Evolutionary conservation across 2,113 vertebrate species (phyloP).

Genomic region (Bos indicus): DNA sequence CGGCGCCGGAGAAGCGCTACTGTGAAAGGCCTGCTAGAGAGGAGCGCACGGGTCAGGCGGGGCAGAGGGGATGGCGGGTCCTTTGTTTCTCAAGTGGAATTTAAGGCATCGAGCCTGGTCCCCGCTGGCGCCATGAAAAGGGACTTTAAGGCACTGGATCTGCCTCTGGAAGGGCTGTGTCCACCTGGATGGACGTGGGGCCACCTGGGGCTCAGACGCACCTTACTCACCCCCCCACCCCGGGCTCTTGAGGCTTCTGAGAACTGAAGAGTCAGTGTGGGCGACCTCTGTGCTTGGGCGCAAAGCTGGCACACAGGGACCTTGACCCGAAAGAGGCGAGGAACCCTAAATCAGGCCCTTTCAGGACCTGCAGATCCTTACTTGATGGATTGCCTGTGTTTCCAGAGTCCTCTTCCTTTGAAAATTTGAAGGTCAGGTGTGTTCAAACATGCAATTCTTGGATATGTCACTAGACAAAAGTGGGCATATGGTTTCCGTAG

Average conservation of each 20-base stretch:
- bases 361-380: too few species aligned
- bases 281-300: too few species aligned
- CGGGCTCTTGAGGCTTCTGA: background rate
- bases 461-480: rapidly evolving
- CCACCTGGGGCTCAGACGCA: background rate
- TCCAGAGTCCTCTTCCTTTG: background rate
- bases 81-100: rapidly evolving
- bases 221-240: background rate
- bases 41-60: too few species aligned
- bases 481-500: rapidly evolving
- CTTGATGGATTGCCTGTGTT: background rate
- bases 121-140: background rate
- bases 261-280: background rate
- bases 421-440: background rate
- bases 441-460: rapidly evolving
- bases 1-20: background rate
- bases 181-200: rapidly evolving
- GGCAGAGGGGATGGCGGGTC: background rate
- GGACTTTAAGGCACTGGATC: background rate
- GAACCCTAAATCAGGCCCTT: too few species aligned
- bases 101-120: too few species aligned
- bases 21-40: too few species aligned
- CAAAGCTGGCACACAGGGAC: too few species aligned
- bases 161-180: background rate
- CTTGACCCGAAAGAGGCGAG: background rate